Evolutionary conservation across 1,140 invertebrate genomes (phyloP), one percentile per base, ranked within the genome.

Genomic region (Lepidurus couesii): DNA sequence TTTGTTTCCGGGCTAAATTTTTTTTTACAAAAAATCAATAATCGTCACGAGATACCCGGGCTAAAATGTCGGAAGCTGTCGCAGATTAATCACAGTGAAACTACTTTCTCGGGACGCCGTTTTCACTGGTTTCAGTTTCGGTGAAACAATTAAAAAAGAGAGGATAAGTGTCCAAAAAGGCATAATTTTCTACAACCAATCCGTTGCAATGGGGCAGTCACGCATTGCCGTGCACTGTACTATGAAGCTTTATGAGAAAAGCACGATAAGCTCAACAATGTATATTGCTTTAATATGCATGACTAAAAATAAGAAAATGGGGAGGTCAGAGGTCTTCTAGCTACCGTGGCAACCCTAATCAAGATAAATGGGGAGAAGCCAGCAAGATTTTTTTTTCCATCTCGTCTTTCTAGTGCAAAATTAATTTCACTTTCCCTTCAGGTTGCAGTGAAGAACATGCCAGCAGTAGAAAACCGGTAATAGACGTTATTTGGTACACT

Each of bases 271-370:
- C 16, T 65, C 21, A 65, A 65, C 53, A 65, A 65, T 11, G 53
- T n/a, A 65, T 65, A 7, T 16, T 65, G n/a, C 53, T 65, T 13
- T 65, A 65, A 65, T 65, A 65, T 65, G 53, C 53, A 65, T 9
- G 53, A 16, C 53, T 65, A 11, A 65, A 65, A 16, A 65, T 0
- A 16, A 16, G 21, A 65, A 65, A 65, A 9, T 21, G 13, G 16
- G 21, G 53, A 65, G 53, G 53, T 65, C 53, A 65, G 53, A 21
- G 53, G 53, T 65, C 53, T 65, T 65, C 53, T 21, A n/a, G 53
- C 53, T 65, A 65, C 9, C 13, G 34, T 21, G 53, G 53, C 7
- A 4, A 13, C 21, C 21, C 53, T 65, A 65, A 65, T 65, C 53
- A 21, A 65, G 53, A 65, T 65, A n/a, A 65, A 65, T 65, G 53